Conservation (phyloP, 1,140 invertebrate genomes). For the Neodiprion virginianus region DNA sequence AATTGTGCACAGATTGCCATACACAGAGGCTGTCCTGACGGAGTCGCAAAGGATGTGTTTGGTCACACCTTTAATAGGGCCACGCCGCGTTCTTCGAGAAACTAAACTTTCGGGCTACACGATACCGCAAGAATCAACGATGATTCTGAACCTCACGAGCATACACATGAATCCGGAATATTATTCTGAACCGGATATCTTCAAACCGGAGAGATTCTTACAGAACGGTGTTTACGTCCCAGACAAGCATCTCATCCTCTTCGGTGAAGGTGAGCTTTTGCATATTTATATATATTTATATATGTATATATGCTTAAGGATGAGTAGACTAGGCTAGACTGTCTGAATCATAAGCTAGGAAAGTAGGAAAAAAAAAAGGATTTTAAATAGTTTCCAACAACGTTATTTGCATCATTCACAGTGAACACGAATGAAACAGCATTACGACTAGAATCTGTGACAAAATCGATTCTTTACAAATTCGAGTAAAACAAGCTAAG, state of each 20-base stretch:
- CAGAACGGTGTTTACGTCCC: constrained; percentile 46
- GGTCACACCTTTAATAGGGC: constrained; percentile 72
- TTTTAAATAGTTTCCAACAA: too few species aligned
- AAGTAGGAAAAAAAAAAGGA: neutral
- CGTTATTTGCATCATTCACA: neutral
- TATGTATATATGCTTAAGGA: neutral
- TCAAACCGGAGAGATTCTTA: constrained; percentile 77
- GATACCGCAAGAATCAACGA: constrained; percentile 71
- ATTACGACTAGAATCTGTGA: neutral
- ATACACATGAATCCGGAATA: constrained; percentile 68
- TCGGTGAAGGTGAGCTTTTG: constrained; percentile 69
- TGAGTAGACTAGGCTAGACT: constrained; percentile 15
- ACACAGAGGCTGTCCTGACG: constrained; percentile 69
- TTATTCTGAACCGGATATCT: constrained; percentile 73
- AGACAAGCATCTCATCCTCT: constrained; percentile 68
- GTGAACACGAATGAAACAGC: neutral
- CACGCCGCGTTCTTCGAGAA: constrained; percentile 67
- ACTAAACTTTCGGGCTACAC: constrained; percentile 68
- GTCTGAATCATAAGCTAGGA: constrained; percentile 22
- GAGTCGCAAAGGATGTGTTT: constrained; percentile 71
- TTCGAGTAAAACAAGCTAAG: too few species aligned
- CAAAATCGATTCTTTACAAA: neutral
- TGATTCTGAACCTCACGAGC: constrained; percentile 71
- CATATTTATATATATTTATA: neutral
- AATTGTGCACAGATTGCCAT: constrained; percentile 64